Evolutionary conservation across 1,140 invertebrate species (phyloP).

Genomic region (Belonocnema kinseyi): DNA sequence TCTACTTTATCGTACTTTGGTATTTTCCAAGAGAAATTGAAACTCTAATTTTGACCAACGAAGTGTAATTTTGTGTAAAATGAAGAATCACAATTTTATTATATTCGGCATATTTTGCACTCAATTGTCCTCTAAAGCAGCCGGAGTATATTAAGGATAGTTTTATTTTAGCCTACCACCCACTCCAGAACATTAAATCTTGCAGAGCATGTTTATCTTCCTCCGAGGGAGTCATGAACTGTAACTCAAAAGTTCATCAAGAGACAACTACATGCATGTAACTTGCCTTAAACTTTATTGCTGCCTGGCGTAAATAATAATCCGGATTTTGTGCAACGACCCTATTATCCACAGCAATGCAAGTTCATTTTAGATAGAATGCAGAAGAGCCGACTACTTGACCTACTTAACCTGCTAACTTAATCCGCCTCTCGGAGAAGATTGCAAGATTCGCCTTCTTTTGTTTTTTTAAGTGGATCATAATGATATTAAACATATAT

Average conservation of each 20-base stretch:
- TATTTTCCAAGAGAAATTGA: too few relatives aligned
- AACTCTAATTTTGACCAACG: not conserved
- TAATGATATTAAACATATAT: too few relatives aligned
- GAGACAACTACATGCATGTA: constrained; percentile 3
- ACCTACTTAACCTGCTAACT: not conserved
- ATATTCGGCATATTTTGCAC: not conserved
- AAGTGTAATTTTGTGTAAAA: constrained; percentile 23
- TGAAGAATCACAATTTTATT: constrained; percentile 12
- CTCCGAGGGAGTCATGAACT: not conserved
- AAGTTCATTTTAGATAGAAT: constrained; percentile 12
- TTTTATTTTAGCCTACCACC: constrained; percentile 10
- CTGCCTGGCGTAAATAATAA: constrained; percentile 23
- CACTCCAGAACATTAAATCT: constrained; percentile 23
- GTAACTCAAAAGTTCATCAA: constrained; percentile 24
- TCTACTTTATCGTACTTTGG: too few relatives aligned
- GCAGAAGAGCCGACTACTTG: constrained; percentile 10
- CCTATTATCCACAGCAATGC: constrained; percentile 4
- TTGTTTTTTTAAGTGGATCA: too few relatives aligned
- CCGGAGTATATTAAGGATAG: constrained; percentile 3
- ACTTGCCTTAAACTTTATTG: constrained; percentile 8
- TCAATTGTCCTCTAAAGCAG: constrained; percentile 1
- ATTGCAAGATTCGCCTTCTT: not conserved
- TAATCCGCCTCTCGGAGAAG: not conserved
- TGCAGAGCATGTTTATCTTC: not conserved
- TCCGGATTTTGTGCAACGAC: not conserved